Conservation (phyloP, 2,113 vertebrate genomes). For the Antechinus flavipes region DNA sequence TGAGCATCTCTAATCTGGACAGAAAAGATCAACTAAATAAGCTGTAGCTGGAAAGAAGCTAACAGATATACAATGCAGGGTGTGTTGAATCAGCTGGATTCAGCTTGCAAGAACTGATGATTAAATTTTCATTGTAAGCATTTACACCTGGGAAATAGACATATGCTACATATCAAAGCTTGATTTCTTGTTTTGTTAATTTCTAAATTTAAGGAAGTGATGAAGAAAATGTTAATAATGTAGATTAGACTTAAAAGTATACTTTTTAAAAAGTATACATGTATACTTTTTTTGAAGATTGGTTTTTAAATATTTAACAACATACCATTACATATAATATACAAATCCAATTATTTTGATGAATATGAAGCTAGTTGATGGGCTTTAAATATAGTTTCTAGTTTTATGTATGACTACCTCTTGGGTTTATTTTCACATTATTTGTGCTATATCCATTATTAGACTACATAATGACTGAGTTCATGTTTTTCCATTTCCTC, state of each 20-base stretch:
- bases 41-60: background rate
- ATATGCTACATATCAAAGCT: background rate
- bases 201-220: background rate
- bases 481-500: background rate
- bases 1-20: background rate
- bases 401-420: background rate
- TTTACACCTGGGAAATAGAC: background rate
- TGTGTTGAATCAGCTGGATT: background rate
- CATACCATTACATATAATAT: background rate
- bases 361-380: background rate
- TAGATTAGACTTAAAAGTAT: background rate
- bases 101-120: background rate
- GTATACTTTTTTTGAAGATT: background rate
- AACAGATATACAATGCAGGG: background rate
- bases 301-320: background rate
- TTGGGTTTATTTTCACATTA: background rate
- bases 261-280: background rate
- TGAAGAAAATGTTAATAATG: background rate
- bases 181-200: background rate
- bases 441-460: background rate
- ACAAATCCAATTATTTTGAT: background rate
- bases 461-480: background rate
- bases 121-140: background rate
- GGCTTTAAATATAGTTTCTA: background rate
- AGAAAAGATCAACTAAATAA: background rate